phyloP scores from a whole-genome alignment of 92 coral and sea anemone species.

The Meandrina meandrites region DNA sequence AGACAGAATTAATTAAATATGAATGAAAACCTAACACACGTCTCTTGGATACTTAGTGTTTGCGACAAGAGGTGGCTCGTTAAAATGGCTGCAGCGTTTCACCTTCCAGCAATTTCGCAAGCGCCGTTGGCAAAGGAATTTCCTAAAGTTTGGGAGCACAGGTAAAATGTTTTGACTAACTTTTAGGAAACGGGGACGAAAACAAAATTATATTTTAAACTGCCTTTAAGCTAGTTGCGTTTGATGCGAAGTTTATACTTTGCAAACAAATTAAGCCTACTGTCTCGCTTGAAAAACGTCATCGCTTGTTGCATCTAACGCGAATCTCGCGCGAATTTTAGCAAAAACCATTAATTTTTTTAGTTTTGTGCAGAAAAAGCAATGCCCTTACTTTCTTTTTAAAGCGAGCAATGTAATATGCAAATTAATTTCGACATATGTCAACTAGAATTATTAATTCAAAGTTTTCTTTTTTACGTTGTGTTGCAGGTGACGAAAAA shows the following conservation, averaged over 20 bases:
- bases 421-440: neutral
- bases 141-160: slow-evolving; percentile 64
- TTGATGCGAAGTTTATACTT: neutral
- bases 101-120: slow-evolving; percentile 34
- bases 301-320: neutral
- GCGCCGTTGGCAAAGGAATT: slow-evolving; percentile 32
- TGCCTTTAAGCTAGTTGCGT: neutral
- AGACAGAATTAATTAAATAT: slow-evolving; percentile 41
- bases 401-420: neutral
- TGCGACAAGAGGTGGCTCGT: slow-evolving; percentile 2
- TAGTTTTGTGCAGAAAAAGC: neutral
- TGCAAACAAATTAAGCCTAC: neutral
- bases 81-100: slow-evolving; percentile 30
- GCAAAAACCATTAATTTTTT: neutral
- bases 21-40: slow-evolving; percentile 20
- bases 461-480: neutral
- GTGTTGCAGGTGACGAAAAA: neutral
- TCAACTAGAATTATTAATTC: neutral
- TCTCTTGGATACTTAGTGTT: slow-evolving; percentile 45
- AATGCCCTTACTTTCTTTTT: neutral
- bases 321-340: neutral
- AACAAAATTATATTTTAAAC: neutral
- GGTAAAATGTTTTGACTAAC: slow-evolving; percentile 20
- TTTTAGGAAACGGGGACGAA: neutral
- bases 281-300: neutral